These are phyloP conservation scores for Notodonta ziczac DNA, from an alignment of 2,888 invertebrate genomes.

Conservation along the genomic window DNA sequence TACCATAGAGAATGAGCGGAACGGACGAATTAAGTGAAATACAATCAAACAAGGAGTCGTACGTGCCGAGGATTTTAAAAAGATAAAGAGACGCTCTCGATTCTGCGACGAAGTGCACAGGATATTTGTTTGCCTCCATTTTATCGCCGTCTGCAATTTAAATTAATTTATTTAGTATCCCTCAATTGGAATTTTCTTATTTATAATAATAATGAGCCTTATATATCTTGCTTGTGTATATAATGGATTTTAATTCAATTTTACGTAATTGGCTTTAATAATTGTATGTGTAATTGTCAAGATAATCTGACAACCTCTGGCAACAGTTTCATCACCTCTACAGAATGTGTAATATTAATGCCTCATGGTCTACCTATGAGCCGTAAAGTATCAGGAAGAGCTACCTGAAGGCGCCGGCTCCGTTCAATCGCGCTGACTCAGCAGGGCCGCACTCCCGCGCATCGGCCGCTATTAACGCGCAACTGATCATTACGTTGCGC, in stretches of 20 bases:
- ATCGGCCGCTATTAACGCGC: slow-evolving; percentile 61
- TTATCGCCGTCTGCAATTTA: slow-evolving; percentile 44
- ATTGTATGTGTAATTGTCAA: no score
- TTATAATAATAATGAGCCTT: neutral
- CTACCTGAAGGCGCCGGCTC: slow-evolving; percentile 65
- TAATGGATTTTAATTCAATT: no score
- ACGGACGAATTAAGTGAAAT: slow-evolving; percentile 80
- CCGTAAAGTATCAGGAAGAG: slow-evolving; percentile 46
- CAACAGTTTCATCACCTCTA: no score
- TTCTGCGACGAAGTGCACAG: slow-evolving; percentile 47
- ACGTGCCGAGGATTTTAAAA: slow-evolving; percentile 64
- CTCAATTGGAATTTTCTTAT: slow-evolving; percentile 30
- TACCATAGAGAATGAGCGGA: slow-evolving; percentile 81
- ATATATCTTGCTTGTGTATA: neutral
- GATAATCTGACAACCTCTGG: no score
- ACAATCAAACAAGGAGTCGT: slow-evolving; percentile 75
- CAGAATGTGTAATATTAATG: slow-evolving; percentile 17
- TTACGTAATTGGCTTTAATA: no score
- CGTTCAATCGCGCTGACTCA: slow-evolving; percentile 79
- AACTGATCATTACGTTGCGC: slow-evolving; percentile 73
- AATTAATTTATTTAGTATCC: slow-evolving; percentile 25
- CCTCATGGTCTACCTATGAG: slow-evolving; percentile 28
- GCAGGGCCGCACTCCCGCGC: slow-evolving; percentile 64
- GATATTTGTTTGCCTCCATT: slow-evolving; percentile 55
- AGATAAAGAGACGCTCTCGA: slow-evolving; percentile 51